Percentiles rank a stretch among this genome's conserved stretches.
phyloP scores from a whole-genome alignment of 2,113 vertebrate genomes.

The Megaptera novaeangliae region DNA sequence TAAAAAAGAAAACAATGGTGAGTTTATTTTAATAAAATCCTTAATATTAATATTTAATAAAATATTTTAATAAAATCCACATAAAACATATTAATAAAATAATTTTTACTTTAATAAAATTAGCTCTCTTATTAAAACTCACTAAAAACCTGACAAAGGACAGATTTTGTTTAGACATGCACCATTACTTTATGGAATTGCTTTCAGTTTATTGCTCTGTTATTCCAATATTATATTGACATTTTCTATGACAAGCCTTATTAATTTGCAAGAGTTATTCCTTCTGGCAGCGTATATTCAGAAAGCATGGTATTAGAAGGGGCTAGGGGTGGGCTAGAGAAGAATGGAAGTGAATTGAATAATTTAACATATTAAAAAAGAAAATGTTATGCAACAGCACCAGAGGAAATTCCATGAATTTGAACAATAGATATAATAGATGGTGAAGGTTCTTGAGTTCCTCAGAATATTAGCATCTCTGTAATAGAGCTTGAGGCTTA shows the following conservation, averaged over 20 bases:
- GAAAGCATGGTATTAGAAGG: background rate
- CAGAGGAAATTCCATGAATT: conserved; percentile 32
- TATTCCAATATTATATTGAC: conserved; percentile 33
- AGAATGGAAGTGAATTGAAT: conserved; percentile 7
- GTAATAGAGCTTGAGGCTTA: conserved; percentile 33
- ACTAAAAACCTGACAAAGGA: conserved; percentile 8
- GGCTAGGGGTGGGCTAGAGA: background rate
- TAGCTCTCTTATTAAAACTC: background rate
- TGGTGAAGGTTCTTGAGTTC: background rate
- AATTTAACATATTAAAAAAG: conserved; percentile 43
- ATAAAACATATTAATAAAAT: background rate
- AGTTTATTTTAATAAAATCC: conserved; percentile 27
- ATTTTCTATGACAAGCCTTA: conserved; percentile 61
- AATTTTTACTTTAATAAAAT: background rate
- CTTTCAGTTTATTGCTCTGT: conserved; percentile 47
- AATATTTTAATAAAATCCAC: conserved; percentile 15
- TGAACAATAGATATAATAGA: conserved; percentile 65
- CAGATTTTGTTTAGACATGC: background rate
- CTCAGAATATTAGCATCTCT: conserved; percentile 18
- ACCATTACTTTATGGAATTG: conserved; percentile 26
- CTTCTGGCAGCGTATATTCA: conserved; percentile 43
- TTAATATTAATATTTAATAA: too few species aligned
- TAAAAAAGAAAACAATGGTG: background rate
- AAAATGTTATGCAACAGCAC: background rate
- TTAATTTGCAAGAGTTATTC: conserved; percentile 64